Conservation (phyloP, 1,140 invertebrate species). For the Proctacanthus coquilletti region DNA sequence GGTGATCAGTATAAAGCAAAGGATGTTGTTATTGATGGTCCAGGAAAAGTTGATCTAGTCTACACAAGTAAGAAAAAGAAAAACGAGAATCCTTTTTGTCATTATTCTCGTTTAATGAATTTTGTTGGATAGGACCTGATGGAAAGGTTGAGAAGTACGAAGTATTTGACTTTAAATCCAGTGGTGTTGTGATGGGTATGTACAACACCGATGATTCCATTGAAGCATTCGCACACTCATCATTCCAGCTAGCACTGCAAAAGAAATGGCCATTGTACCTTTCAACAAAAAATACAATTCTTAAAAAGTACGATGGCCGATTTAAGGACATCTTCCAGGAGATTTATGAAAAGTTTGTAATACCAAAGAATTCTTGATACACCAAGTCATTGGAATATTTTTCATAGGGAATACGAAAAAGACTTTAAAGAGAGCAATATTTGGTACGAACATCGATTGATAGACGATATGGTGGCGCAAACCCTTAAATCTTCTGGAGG, state of each 20-base stretch:
- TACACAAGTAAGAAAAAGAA: slow-evolving; percentile 3
- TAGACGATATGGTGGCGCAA: slow-evolving; percentile 89
- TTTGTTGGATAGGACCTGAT: slow-evolving; percentile 37
- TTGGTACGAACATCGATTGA: slow-evolving; percentile 85
- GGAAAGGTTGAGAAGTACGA: slow-evolving; percentile 37
- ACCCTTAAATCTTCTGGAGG: slow-evolving; percentile 70
- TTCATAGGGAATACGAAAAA: slow-evolving; percentile 52
- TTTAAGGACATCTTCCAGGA: slow-evolving; percentile 90
- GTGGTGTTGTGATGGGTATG: slow-evolving; percentile 71
- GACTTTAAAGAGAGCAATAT: slow-evolving; percentile 62
- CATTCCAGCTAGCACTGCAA: slow-evolving; percentile 66
- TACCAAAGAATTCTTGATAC: slow-evolving; percentile 3
- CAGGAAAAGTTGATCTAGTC: slow-evolving; percentile 40
- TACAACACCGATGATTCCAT: slow-evolving; percentile 85
- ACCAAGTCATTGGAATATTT: slow-evolving; percentile 10
- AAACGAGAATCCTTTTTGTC: no score
- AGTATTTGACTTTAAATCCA: slow-evolving; percentile 57
- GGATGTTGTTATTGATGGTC: slow-evolving; percentile 57
- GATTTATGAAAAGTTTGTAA: slow-evolving; percentile 57
- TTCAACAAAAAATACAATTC: slow-evolving; percentile 84
- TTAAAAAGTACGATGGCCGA: slow-evolving; percentile 80
- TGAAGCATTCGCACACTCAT: slow-evolving; percentile 65
- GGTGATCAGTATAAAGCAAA: slow-evolving; percentile 86
- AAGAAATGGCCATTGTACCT: slow-evolving; percentile 74
- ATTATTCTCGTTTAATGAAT: not conserved